Evolutionary conservation across 2,888 invertebrate species (phyloP), one percentile per base, ranked within the genome.

Genomic region (Synergus japonicus): DNA sequence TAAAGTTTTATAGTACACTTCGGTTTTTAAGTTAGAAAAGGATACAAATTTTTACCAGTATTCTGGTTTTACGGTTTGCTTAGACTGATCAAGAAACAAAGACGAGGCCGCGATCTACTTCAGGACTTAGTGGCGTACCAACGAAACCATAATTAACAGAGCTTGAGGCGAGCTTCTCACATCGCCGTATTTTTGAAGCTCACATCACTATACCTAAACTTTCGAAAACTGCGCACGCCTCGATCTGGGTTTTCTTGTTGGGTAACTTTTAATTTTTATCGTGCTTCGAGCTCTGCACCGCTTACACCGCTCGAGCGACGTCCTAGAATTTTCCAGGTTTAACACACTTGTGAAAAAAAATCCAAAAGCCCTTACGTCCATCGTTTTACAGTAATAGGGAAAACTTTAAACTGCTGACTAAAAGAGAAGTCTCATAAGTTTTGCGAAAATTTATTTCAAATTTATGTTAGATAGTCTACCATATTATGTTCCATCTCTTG

Each of bases 201-300:
- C 67, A 77, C 78, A 37, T 37, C 37, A 78, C 77, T 77, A 29
- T 29, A 58, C 12, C 65, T 79, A 81, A 84, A 82, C 82, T 83
- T 84, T 82, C 79, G 79, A 83, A 79, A 81, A 67, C 80, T 79
- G 79, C 81, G 83, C 83, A 73, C 82, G 80, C 79, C 81, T 83
- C 80, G 78, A 80, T 82, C 80, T 78, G 78, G 46, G 18, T 22
- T 81, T 81, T 79, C 80, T 79, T 80, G 80, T 79, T 79, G 78
- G 65, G 29, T 76, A 84, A 84, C 81, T 84, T 84, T 84, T 83
- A 84, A 84, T 84, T 84, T 84, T 80, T 81, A 84, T 81, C 81
- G 78, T 78, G 77, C 60, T 60, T 60, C 22, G 4, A 60, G 18
- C 37, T 54, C 54, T 37, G n/a, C 37, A 54, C 18, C 44, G 29